Evolutionary conservation across 2,888 invertebrate genomes (phyloP), one percentile per base, ranked within the genome.

Genomic region (Athalia circularis): DNA sequence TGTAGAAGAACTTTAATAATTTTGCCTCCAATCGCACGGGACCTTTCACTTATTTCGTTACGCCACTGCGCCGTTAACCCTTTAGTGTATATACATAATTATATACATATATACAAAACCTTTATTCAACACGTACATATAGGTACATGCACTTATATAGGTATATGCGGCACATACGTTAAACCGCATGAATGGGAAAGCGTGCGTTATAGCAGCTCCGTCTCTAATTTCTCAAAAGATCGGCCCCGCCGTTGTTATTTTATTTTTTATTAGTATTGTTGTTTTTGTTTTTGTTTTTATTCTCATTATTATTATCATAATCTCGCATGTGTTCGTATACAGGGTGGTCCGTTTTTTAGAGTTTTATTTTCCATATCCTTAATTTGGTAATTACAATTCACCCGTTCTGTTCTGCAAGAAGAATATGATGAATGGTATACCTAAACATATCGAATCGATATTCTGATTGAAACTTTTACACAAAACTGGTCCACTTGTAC

Each of bases 141-240:
- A 6, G 5, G 0, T 52, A 4, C 15, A 29, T 29, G 29, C 29
- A 7, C 5, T 9, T 43, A 43, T 43, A 45, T 43, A 54, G 2
- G 11, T 43, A 7, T 8, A 47, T 6, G 48, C 48, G 11, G 15
- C n/a, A 54, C n/a, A 45, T 52, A 43, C 68, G 68, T 59, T 54
- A 57, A 70, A 59, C 47, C 59, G 47, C 47, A 72, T 72, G 72
- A 72, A 72, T 72, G 72, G 59, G 72, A 59, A 72, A 52, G 70
- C 70, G 70, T 57, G 52, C 54, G 9, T 54, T 11, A 54, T 54
- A 54, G n/a, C 54, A 52, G 43, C 72, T 59, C 59, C 47, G 72
- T 72, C 72, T 57, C 72, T 15, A 72, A 72, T 72, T 72, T 72
- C 57, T n/a, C 45, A n/a, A 54, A 54, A n/a, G 54, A 54, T 72